Percentiles rank a stretch among this genome's conserved stretches.
These are phyloP conservation scores for Mormyrus lacerda DNA, from an alignment of 2,113 vertebrate genomes.

Conservation along the genomic window DNA sequence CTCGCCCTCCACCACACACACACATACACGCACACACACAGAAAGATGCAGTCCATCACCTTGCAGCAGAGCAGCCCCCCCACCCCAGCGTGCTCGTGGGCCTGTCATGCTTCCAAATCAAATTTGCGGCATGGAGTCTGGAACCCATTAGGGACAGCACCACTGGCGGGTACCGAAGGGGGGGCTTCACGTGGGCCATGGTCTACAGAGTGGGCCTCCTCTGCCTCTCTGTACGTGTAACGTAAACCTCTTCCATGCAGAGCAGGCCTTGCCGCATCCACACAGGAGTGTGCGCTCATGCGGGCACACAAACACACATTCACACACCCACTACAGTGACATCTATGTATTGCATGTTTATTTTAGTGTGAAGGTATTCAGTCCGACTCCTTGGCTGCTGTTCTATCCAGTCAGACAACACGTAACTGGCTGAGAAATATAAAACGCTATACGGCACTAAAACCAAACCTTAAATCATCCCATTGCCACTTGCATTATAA, in stretches of 20 bases:
- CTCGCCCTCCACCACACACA: conserved; percentile 23
- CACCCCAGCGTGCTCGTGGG: background rate
- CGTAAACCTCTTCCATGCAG: conserved; percentile 11
- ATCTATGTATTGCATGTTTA: background rate
- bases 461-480: background rate
- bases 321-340: background rate
- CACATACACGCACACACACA: conserved; percentile 30
- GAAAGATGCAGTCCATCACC: conserved; percentile 16
- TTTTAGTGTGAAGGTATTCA: background rate
- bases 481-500: background rate
- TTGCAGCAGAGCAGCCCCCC: background rate
- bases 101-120: conserved; percentile 49
- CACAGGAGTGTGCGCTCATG: background rate
- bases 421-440: background rate
- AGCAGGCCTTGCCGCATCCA: background rate
- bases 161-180: conserved; percentile 31
- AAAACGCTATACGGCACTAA: background rate
- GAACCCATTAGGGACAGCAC: conserved; percentile 60
- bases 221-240: conserved; percentile 24
- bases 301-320: background rate
- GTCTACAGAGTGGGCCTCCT: conserved; percentile 28
- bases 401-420: background rate
- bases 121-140: conserved; percentile 48
- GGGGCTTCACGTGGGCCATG: conserved; percentile 31
- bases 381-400: background rate